phyloP scores from a whole-genome alignment of 2,113 vertebrate genomes.

The Perca fluviatilis region DNA sequence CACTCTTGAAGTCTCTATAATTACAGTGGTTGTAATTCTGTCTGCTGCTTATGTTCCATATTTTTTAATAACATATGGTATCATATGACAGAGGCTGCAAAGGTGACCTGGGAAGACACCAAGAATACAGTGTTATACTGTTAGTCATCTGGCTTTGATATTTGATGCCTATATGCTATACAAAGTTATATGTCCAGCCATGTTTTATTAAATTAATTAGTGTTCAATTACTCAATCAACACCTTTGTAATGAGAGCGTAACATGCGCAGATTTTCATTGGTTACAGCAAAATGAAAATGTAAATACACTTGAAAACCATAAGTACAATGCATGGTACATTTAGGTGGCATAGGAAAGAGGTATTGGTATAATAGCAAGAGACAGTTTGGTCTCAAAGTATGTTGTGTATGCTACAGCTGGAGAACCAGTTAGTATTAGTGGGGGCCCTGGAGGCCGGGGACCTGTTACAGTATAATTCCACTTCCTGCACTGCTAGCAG shows the following conservation, averaged over 20 bases:
- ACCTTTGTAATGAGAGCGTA: not conserved
- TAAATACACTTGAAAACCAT: not conserved
- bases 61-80: conserved; percentile 38
- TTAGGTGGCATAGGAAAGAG: not conserved
- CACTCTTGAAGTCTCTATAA: conserved; percentile 4
- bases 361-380: too few relatives aligned
- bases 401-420: not conserved
- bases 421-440: not conserved
- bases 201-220: not conserved
- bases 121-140: not conserved
- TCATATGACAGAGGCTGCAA: conserved; percentile 11
- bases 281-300: not conserved
- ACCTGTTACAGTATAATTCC: not conserved
- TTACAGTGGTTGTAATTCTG: conserved; percentile 26
- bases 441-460: not conserved
- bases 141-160: not conserved
- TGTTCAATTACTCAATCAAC: not conserved
- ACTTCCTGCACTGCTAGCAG: not conserved
- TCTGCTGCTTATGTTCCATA: conserved; percentile 24
- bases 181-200: not conserved
- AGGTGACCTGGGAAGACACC: not conserved
- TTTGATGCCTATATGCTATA: not conserved
- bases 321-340: not conserved
- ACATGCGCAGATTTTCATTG: not conserved
- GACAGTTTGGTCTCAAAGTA: not conserved